A percentile compares a stretch with the other conserved stretches of the same genome.
phyloP scores from a whole-genome alignment of 2,888 invertebrate species.

The Aromia moschata region DNA sequence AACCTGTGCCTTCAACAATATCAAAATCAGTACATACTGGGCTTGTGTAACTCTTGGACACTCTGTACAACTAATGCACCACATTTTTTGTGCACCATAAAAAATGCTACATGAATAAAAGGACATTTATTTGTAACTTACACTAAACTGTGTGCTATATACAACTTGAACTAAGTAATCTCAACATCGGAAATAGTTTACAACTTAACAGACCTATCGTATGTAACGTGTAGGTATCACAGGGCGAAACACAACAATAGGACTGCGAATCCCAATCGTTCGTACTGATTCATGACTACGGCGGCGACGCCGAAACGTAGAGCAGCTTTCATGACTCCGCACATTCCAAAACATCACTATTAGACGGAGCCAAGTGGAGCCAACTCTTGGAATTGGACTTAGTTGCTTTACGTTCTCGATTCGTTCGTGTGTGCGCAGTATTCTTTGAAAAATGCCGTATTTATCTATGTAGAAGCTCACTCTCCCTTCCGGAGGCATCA shows the following conservation, averaged over 20 bases:
- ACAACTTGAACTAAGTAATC: too few relatives aligned
- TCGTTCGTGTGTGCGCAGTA: conserved; percentile 26
- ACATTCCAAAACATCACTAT: conserved; percentile 59
- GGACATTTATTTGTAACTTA: too few relatives aligned
- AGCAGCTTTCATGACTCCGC: conserved; percentile 56
- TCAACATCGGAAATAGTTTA: too few relatives aligned
- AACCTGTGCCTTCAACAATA: too few relatives aligned
- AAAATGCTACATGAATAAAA: too few relatives aligned
- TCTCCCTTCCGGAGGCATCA: conserved; percentile 34
- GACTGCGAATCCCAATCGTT: conserved; percentile 56
- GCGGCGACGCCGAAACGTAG: conserved; percentile 58
- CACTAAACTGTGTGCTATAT: too few relatives aligned
- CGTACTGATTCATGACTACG: conserved; percentile 57
- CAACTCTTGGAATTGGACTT: conserved; percentile 33
- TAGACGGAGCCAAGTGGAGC: conserved; percentile 54
- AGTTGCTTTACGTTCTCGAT: conserved; percentile 6
- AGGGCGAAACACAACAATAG: conserved; percentile 56
- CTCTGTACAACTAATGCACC: too few relatives aligned
- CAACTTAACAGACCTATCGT: too few relatives aligned
- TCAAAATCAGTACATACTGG: too few relatives aligned
- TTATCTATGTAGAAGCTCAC: conserved; percentile 45
- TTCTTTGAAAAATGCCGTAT: conserved; percentile 46
- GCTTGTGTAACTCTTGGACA: too few relatives aligned
- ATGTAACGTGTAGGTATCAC: too few relatives aligned
- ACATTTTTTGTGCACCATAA: too few relatives aligned